Conservation (phyloP, 2,113 vertebrate species). For the Alces alces region DNA sequence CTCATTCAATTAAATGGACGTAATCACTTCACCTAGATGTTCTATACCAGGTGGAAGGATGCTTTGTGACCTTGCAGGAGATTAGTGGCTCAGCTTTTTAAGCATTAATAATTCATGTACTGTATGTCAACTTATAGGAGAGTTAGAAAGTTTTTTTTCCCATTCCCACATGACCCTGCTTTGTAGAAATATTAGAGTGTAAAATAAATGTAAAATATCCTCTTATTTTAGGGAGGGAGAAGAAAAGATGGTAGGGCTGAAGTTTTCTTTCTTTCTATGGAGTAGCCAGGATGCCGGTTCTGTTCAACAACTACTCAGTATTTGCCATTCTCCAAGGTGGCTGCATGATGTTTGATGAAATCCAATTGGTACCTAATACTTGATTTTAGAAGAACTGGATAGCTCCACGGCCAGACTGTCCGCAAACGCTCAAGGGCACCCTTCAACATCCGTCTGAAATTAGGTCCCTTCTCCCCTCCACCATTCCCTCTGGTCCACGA, state of each 20-base stretch:
- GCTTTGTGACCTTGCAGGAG: not conserved
- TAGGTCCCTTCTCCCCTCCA: not conserved
- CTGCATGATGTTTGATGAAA: not conserved
- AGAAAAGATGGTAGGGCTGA: not conserved
- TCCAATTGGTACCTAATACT: not conserved
- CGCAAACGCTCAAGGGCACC: not conserved
- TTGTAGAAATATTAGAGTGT: not conserved
- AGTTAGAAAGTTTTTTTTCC: not conserved
- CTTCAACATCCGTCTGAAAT: not conserved
- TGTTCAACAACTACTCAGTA: not conserved
- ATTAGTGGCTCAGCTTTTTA: not conserved
- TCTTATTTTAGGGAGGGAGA: not conserved
- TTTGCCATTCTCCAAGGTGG: not conserved
- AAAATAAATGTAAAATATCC: not conserved
- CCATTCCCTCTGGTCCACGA: accelerated
- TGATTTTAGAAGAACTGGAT: not conserved
- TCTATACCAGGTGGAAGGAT: not conserved
- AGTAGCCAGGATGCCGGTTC: not conserved
- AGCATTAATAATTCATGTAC: not conserved
- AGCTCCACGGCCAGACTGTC: not conserved
- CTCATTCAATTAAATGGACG: not conserved
- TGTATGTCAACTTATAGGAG: not conserved
- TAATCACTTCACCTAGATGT: not conserved
- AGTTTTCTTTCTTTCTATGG: not conserved
- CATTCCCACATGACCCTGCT: not conserved